Base-by-base conservation (phyloP, 1,140 invertebrate genomes). In the Tribolium madens region DNA sequence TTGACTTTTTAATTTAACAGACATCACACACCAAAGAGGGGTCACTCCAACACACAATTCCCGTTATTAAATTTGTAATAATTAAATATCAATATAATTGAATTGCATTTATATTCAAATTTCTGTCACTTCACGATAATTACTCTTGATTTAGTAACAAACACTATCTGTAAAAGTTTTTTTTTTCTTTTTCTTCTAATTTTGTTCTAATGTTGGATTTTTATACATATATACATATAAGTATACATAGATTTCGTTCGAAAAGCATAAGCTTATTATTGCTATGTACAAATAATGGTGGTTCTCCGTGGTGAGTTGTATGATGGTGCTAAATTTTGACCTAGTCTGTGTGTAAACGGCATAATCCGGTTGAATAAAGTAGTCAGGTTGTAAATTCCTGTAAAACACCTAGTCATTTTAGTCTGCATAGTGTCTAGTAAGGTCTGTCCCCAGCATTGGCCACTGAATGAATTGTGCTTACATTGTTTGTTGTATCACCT, bases 391-490 rank as follows among this genome's bases (percentile, higher is more conserved):
- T 72, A 52, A 52, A 52, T 52, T 72, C 46, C 70, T 36, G 52
- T 73, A 73, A 81, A 81, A 75, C 42, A 60, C 60, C 48, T 75
- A 80, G 81, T 82, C 81, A 82, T 78, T 80, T 80, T 76, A 75
- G 79, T 82, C 78, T 81, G 75, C 74, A 57, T 48, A 72, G 36
- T 79, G 79, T 81, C 79, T 81, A 78, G 76, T 76, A 74, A 57
- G 46, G 64, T 71, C 52, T 81, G 78, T 80, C 79, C 78, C 79
- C 77, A 82, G 77, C 75, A 73, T 48, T 78, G 75, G 72, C 78
- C 76, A 77, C 72, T 82, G 81, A 81, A 82, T 81, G 81, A 81
- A 79, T 81, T 81, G 78, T 79, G 76, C 76, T 83, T 81, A 81
- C 60, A 79, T 80, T 81, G 80, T 81, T 82, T 78, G 73, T 80